Conservation (phyloP, 2,888 invertebrate species). For the Nudaria mundana region DNA sequence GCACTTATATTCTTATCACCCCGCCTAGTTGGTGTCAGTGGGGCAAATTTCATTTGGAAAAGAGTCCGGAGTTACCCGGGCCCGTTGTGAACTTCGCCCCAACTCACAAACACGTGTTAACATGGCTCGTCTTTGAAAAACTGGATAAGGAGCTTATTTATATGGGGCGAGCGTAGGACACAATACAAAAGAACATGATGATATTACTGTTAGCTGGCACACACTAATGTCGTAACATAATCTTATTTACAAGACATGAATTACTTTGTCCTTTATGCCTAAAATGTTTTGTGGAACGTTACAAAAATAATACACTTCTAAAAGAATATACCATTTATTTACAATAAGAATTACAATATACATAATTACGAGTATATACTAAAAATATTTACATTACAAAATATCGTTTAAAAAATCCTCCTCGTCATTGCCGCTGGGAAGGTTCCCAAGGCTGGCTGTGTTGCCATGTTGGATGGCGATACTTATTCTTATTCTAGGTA, state of each 20-base stretch:
- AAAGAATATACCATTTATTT: too few relatives aligned
- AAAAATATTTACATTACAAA: too few relatives aligned
- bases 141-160: constrained; percentile 76
- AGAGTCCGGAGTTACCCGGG: constrained; percentile 41
- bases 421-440: too few relatives aligned
- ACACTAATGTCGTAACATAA: constrained; percentile 70
- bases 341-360: too few relatives aligned
- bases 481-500: too few relatives aligned
- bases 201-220: constrained; percentile 65
- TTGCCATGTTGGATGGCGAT: too few relatives aligned
- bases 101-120: constrained; percentile 73
- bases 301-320: constrained; percentile 45
- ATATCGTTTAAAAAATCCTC: too few relatives aligned
- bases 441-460: too few relatives aligned
- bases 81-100: constrained; percentile 54
- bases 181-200: constrained; percentile 74
- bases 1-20: constrained; percentile 44
- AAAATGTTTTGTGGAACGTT: constrained; percentile 39
- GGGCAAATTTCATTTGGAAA: constrained; percentile 73
- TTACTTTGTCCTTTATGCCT: constrained; percentile 45
- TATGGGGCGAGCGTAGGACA: constrained; percentile 73
- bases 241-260: constrained; percentile 64
- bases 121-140: constrained; percentile 75
- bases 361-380: too few relatives aligned
- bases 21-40: constrained; percentile 55